phyloP scores from a whole-genome alignment of 1,140 invertebrate genomes.

The Hycleus phaleratus region DNA sequence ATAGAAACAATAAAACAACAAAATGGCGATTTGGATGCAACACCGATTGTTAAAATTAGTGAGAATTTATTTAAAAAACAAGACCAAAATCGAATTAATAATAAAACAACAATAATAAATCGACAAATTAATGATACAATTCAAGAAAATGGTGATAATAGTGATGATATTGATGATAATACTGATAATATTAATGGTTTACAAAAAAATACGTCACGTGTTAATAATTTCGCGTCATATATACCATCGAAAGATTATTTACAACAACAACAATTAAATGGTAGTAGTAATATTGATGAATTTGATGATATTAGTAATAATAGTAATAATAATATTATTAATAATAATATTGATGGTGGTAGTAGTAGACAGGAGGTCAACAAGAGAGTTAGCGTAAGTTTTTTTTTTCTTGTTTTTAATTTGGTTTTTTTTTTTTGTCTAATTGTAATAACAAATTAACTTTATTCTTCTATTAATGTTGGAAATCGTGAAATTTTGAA shows the following conservation, averaged over 20 bases:
- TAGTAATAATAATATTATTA: neutral
- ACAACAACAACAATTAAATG: slow-evolving; percentile 7
- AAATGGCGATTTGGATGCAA: neutral
- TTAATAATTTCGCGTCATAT: slow-evolving; percentile 49
- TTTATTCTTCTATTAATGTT: neutral
- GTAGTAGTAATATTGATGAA: slow-evolving; percentile 11
- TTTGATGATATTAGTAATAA: neutral
- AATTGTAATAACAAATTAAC: neutral
- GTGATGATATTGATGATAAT: neutral
- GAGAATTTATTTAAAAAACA: neutral
- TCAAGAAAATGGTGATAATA: neutral
- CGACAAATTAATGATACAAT: neutral
- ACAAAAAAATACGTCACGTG: slow-evolving; percentile 14
- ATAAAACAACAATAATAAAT: too few species aligned
- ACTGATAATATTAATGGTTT: neutral
- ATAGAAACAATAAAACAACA: neutral
- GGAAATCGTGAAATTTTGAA: too few species aligned
- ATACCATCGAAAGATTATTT: slow-evolving; percentile 43
- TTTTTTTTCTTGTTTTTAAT: neutral
- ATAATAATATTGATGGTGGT: neutral
- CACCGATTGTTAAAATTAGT: neutral
- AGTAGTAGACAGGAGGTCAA: neutral
- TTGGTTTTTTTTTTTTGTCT: neutral
- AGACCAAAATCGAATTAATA: too few species aligned
- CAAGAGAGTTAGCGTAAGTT: neutral